Conservation (phyloP, 2,797 vertebrate species). For the Eulemur albifrons region DNA sequence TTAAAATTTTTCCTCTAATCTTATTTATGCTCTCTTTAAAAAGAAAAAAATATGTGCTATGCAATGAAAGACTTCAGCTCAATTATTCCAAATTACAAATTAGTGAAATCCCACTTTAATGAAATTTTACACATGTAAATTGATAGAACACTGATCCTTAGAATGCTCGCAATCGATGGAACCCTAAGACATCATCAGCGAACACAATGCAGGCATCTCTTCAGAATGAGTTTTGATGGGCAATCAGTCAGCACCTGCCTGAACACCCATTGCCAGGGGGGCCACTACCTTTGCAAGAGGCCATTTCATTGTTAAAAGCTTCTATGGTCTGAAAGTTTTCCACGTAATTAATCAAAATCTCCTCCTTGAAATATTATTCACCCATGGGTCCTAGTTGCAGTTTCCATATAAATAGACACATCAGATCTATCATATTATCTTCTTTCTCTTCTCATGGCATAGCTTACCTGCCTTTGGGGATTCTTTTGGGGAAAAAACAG, state of each 20-base stretch:
- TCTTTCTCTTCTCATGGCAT: background rate
- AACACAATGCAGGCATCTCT: background rate
- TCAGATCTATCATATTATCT: background rate
- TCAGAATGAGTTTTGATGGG: background rate
- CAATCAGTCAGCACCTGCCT: background rate
- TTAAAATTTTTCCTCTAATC: slow-evolving; percentile 39
- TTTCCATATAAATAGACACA: background rate
- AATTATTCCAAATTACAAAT: slow-evolving; percentile 43
- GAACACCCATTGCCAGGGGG: background rate
- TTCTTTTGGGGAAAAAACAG: background rate
- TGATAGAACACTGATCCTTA: background rate
- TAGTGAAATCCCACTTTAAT: slow-evolving; percentile 28
- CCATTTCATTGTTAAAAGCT: background rate
- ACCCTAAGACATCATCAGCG: background rate
- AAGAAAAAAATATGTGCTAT: slow-evolving; percentile 20
- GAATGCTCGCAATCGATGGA: background rate
- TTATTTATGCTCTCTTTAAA: slow-evolving; percentile 34
- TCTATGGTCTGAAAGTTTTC: background rate
- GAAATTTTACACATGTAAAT: slow-evolving; percentile 5
- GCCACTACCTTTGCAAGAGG: background rate
- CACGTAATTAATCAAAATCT: slow-evolving; percentile 23
- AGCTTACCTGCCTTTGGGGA: background rate
- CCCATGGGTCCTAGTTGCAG: background rate
- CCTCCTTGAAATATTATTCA: slow-evolving; percentile 7
- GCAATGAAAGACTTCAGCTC: slow-evolving; percentile 38